Evolutionary conservation across 2,113 vertebrate species (phyloP), one percentile per base, ranked within the genome.

Genomic region (Gymnorhina tibicen): DNA sequence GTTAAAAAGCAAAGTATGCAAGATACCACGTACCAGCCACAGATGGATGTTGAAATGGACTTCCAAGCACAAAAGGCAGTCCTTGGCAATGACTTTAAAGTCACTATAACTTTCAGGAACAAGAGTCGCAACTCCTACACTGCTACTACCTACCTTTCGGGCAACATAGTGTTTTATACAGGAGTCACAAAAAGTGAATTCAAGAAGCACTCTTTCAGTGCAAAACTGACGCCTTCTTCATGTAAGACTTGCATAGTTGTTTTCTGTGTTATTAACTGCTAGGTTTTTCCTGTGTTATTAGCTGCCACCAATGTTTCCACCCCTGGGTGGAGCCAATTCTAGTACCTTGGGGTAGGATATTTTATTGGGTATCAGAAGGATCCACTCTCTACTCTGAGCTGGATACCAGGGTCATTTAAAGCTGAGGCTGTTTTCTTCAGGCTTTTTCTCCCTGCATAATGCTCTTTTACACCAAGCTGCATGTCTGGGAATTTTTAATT

Each of bases 101-200:
- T 99, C 82, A 98, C n/a, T 46, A 85, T 99, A 97, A 98, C 97
- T 91, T 98, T 99, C 91, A 96, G 86, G 77, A 99, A 99, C 96
- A 96, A 56, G 32, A 98, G 98, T 37, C 42, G 55, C 23, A 91
- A 98, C 73, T 46, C 1, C 3, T 99, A 99, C 83, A 98, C 96
- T 3, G 82, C 97, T 47, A 96, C 97, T 1, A 74, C 98, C n/a
- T 99, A 99, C 91, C 86, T 99, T 93, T 99, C 98, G 0, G 99
- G 99, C 68, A 99, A 93, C 44, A 97, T 99, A 92, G 98, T 98
- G 74, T 99, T 98, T 94, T 99, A 99, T 67, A 99, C 99, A 0
- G 99, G 99, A 21, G 99, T 99, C 68, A 42, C 96, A 50, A 99
- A 98, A 84, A 81, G 56, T 0, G 98, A 99, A 91, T 98, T 99